These are phyloP conservation scores for Catharus bicknelli DNA, from an alignment of 2,113 vertebrate genomes.

Conservation along the genomic window DNA sequence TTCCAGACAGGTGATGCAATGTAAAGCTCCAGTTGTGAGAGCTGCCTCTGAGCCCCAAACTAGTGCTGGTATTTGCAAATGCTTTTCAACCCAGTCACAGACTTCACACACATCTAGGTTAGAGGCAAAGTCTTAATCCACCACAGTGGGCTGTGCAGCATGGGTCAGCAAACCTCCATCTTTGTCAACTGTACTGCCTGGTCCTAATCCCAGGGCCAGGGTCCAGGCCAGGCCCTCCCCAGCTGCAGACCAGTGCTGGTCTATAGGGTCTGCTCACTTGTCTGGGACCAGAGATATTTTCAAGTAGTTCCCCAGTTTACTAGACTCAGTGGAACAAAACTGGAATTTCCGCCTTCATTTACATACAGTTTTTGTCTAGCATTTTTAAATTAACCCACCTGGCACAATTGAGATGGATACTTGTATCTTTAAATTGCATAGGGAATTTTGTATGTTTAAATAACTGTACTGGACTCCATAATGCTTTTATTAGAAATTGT, in stretches of 20 bases:
- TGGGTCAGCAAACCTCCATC: not conserved
- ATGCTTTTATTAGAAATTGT: conserved; percentile 81
- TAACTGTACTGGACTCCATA: conserved; percentile 78
- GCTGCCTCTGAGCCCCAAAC: not conserved
- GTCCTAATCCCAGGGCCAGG: not conserved
- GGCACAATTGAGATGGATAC: conserved; percentile 70
- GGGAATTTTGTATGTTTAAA: conserved; percentile 79
- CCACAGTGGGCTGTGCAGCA: not conserved
- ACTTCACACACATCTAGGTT: not conserved
- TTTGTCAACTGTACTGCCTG: not conserved
- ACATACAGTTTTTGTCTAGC: conserved; percentile 60
- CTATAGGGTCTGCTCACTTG: not conserved
- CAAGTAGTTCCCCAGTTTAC: conserved; percentile 1
- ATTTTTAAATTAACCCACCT: conserved; percentile 60
- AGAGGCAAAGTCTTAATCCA: not conserved
- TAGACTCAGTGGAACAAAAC: conserved; percentile 57
- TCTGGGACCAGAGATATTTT: conserved; percentile 4
- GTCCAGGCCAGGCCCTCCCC: not conserved
- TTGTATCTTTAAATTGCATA: conserved; percentile 77
- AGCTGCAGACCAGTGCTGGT: not conserved
- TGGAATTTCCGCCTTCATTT: conserved; percentile 67
- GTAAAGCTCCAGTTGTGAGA: not conserved
- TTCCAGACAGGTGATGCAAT: not conserved
- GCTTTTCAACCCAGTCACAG: not conserved
- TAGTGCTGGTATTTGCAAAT: not conserved